These are phyloP conservation scores for Coronaproctus castanopsis DNA, from an alignment of 2,888 invertebrate genomes.

Conservation along the genomic window DNA sequence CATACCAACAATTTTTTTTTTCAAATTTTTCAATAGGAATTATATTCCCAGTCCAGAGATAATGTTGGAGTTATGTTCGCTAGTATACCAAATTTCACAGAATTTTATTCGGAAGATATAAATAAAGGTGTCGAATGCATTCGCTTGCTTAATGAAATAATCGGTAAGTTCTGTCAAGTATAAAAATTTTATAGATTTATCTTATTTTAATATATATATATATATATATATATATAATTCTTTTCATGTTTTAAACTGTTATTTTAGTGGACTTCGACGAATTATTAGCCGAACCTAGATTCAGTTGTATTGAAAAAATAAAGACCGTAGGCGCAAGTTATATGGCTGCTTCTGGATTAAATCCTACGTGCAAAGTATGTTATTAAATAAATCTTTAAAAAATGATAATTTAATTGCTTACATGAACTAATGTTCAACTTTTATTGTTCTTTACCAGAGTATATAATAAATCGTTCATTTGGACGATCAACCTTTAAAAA, in stretches of 20 bases:
- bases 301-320: slow-evolving; percentile 78
- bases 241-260: slow-evolving; percentile 13
- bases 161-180: slow-evolving; percentile 42
- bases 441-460: no score
- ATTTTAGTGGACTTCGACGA: slow-evolving; percentile 69
- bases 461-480: no score
- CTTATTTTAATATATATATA: neutral
- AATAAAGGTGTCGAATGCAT: slow-evolving; percentile 97
- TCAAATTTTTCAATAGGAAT: slow-evolving; percentile 33
- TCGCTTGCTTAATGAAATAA: slow-evolving; percentile 90
- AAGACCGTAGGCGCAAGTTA: slow-evolving; percentile 86
- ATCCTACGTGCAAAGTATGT: slow-evolving; percentile 31
- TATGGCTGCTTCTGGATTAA: slow-evolving; percentile 87
- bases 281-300: slow-evolving; percentile 62
- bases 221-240: neutral
- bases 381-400: neutral
- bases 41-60: slow-evolving; percentile 62
- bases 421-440: no score
- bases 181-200: neutral
- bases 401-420: no score
- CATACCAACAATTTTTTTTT: no score
- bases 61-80: slow-evolving; percentile 92
- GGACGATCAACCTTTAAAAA: no score
- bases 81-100: slow-evolving; percentile 91
- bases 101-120: slow-evolving; percentile 92